Base-by-base conservation (phyloP, 2,888 invertebrate species). In the Danaus chrysippus region DNA sequence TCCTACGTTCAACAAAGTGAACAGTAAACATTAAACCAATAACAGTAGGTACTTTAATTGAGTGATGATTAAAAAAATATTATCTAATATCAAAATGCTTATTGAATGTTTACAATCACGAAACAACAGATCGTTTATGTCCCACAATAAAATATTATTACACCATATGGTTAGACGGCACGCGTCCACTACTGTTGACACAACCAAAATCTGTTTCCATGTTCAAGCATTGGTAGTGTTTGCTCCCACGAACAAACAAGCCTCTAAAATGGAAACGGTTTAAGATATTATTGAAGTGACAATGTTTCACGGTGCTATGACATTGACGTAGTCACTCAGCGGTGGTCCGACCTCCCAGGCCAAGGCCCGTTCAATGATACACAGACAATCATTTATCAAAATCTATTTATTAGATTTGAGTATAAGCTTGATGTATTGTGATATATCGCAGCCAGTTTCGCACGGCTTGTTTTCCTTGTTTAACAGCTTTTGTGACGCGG, bases 201-300 rank as follows among this genome's bases (percentile, higher is more conserved):
- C 72, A 77, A 71, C 74, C 73, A 79, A 77, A 80, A 77, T 76
- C 80, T 77, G 78, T 80, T 81, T 81, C 78, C 76, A 73, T 68
- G 71, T 73, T 74, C 70, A 69, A 71, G 73, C 71, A 75, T 78
- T 78, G 78, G 76, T 77, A 77, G 72, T 82, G 79, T 87, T 83
- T 84, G 76, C 84, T 81, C 83, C 79, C 55, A 64, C 71, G 70
- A 66, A 64, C 74, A 77, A 82, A 85, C 77, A 86, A 78, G 74
- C 71, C 81, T 81, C 75, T 79, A 77, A 75, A 82, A 78, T 77
- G 77, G 76, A 83, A 84, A 82, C 62, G 77, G 82, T 82, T 83
- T 80, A 79, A 81, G 76, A 76, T 81, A 78, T 80, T 79, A 80
- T 76, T 77, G 76, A 79, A 77, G 80, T 81, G 84, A 81, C 79